Percentiles rank a stretch among this genome's conserved stretches.
phyloP scores from a whole-genome alignment of 2,888 invertebrate species.

The Hydriomena furcata region DNA sequence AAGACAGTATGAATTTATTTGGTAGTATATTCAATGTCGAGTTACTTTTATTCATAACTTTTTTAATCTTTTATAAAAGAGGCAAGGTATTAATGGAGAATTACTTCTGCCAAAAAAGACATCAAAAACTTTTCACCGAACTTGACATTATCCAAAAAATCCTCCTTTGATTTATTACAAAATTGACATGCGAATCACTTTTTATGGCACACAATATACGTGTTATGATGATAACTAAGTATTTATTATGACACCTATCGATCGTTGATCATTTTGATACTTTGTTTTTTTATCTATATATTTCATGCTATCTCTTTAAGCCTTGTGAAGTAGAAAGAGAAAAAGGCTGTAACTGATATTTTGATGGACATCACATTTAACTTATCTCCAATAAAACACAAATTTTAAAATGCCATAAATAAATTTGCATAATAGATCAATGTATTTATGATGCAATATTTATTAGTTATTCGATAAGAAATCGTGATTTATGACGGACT shows the following conservation, averaged over 20 bases:
- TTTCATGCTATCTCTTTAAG: constrained; percentile 26
- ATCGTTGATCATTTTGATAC: constrained; percentile 45
- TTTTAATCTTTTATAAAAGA: too few species aligned
- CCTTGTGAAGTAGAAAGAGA: constrained; percentile 21
- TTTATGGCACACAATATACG: constrained; percentile 47
- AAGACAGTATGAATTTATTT: too few species aligned
- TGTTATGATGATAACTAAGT: constrained; percentile 45
- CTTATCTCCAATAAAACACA: constrained; percentile 48
- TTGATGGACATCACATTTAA: constrained; percentile 36
- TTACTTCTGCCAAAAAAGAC: constrained; percentile 24
- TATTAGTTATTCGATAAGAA: constrained; percentile 49
- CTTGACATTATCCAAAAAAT: constrained; percentile 23
- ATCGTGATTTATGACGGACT: constrained; percentile 51
- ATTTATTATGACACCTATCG: constrained; percentile 44
- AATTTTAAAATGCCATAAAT: constrained; percentile 49
- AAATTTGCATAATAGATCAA: constrained; percentile 52
- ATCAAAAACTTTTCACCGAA: constrained; percentile 24
- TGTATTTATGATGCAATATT: constrained; percentile 49
- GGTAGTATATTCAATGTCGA: too few species aligned
- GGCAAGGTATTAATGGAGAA: too few species aligned
- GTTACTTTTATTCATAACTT: too few species aligned
- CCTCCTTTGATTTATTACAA: constrained; percentile 36
- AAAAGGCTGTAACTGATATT: constrained; percentile 29
- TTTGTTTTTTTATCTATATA: constrained; percentile 12
- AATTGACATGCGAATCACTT: constrained; percentile 49